phyloP scores from a whole-genome alignment of 2,113 vertebrate genomes.

The western clawed frog (Xenopus tropicalis) region UCB_Xtro_10.0 CM004444.2:89392501-89393000 shows the following conservation, averaged over 20 bases:
- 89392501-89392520: constrained; percentile 42
- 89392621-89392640: too few species aligned
- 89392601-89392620: too few species aligned
- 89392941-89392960: constrained; percentile 6
- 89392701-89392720: neutral
- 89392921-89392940: neutral
- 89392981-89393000: constrained; percentile 7
- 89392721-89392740: neutral
- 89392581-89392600: too few species aligned
- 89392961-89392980: neutral
- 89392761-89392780: too few species aligned
- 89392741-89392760: neutral
- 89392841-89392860: neutral
- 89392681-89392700: too few species aligned
- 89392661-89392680: too few species aligned
- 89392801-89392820: neutral
- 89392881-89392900: neutral
- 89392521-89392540: constrained; percentile 39
- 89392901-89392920: constrained; percentile 5
- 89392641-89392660: too few species aligned
- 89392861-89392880: neutral
- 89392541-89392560: constrained; percentile 17
- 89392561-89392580: neutral
- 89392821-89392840: neutral
- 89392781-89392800: too few species aligned